Evolutionary conservation across 2,888 invertebrate genomes (phyloP).

Genomic region (Dioctria rufipes): DNA sequence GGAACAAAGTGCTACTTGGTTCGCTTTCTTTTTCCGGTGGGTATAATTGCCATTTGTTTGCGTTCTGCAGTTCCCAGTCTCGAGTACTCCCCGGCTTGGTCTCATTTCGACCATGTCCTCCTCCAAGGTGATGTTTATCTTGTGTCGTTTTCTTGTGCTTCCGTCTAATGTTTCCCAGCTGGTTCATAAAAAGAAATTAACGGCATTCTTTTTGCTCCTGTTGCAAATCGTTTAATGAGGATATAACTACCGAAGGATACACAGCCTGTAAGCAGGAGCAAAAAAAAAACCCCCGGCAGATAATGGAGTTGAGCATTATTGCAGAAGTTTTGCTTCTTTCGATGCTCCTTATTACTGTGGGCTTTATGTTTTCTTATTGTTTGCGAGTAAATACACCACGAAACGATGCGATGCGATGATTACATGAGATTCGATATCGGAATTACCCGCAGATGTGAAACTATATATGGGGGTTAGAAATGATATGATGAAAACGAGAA

Average conservation of each 20-base stretch:
- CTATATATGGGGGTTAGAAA: background rate
- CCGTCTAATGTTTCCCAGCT: constrained; percentile 71
- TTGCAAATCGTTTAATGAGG: constrained; percentile 71
- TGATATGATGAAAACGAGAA: no score
- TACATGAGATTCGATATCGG: constrained; percentile 64
- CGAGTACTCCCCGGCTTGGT: background rate
- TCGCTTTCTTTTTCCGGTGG: constrained; percentile 55
- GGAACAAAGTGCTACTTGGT: constrained; percentile 43
- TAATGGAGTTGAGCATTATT: constrained; percentile 60
- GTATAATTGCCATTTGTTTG: constrained; percentile 58
- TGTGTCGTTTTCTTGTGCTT: constrained; percentile 60
- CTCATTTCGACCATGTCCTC: background rate
- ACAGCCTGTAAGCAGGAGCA: constrained; percentile 57
- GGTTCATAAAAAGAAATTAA: constrained; percentile 73
- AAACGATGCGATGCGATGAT: constrained; percentile 62
- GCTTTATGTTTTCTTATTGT: constrained; percentile 23
- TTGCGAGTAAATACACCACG: constrained; percentile 1
- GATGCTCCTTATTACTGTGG: background rate
- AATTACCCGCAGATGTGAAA: constrained; percentile 60
- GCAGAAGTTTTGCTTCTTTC: constrained; percentile 59
- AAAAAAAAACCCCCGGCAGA: constrained; percentile 53
- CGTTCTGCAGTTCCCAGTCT: background rate
- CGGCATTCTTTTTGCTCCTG: constrained; percentile 65
- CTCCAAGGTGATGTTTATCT: constrained; percentile 58
- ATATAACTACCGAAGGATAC: constrained; percentile 65